Percentiles rank a stretch among this genome's conserved stretches.
Evolutionary conservation across 2,113 vertebrate species (phyloP).

Genomic region (Neopipo cinnamomea): DNA sequence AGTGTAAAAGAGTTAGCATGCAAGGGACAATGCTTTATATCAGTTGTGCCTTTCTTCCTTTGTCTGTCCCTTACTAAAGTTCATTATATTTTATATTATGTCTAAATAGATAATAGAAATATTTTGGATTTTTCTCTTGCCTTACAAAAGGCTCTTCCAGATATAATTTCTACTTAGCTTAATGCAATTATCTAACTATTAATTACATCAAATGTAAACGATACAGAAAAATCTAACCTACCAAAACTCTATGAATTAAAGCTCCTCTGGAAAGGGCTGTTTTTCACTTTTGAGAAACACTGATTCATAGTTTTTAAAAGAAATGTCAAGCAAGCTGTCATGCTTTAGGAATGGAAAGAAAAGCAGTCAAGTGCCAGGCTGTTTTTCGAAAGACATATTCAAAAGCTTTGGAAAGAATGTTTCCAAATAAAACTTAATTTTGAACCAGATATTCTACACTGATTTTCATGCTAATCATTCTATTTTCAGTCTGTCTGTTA

Average conservation of each 20-base stretch:
- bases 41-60: neutral
- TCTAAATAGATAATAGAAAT: neutral
- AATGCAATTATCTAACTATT: neutral
- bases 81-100: neutral
- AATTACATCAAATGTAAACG: neutral
- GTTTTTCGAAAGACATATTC: neutral
- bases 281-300: neutral
- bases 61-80: neutral
- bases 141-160: neutral
- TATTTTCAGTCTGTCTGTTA: neutral
- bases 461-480: neutral
- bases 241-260: neutral
- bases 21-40: rapidly evolving
- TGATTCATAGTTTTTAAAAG: neutral
- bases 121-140: neutral
- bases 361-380: neutral
- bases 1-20: neutral
- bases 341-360: neutral
- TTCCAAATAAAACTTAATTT: neutral
- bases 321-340: neutral
- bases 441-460: neutral
- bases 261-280: neutral
- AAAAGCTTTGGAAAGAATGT: neutral
- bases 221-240: neutral
- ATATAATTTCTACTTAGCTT: neutral